These are phyloP conservation scores for Campoletis sonorensis DNA, from an alignment of 1,140 invertebrate species.

Conservation along the genomic window DNA sequence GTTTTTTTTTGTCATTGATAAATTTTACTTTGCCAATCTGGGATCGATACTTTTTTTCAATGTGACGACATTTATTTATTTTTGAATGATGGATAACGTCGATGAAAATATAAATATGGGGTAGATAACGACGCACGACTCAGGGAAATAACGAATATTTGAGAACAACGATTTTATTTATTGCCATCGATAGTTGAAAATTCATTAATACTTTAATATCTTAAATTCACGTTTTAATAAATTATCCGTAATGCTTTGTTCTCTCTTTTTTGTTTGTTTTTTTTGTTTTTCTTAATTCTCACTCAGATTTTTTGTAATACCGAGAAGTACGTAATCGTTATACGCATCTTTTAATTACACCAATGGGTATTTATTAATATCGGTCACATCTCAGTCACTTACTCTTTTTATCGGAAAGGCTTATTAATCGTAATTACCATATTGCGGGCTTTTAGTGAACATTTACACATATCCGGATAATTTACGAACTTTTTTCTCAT, in stretches of 20 bases:
- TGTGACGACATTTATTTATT: slow-evolving; percentile 19
- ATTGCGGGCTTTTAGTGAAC: too few relatives aligned
- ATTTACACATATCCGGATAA: not conserved
- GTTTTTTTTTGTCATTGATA: too few relatives aligned
- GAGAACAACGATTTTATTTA: slow-evolving; percentile 24
- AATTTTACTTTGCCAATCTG: too few relatives aligned
- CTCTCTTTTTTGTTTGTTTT: slow-evolving; percentile 3
- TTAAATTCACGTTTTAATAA: not conserved
- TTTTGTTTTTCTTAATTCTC: not conserved
- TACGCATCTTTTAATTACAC: slow-evolving; percentile 10
- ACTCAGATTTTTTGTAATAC: not conserved
- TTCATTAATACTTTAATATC: slow-evolving; percentile 20
- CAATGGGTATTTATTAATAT: not conserved
- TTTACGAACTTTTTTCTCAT: not conserved
- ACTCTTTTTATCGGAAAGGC: not conserved
- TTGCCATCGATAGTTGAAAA: slow-evolving; percentile 42
- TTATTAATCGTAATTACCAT: not conserved
- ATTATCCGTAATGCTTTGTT: not conserved
- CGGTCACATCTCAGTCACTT: not conserved
- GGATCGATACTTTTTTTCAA: not conserved
- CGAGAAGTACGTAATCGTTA: not conserved
- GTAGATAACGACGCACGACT: too few relatives aligned
- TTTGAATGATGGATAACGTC: not conserved
- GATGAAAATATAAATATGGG: slow-evolving; percentile 23
- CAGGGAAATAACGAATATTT: not conserved